phyloP scores from a whole-genome alignment of 2,888 invertebrate genomes.

The Amblyjoppa fuscipennis region DNA sequence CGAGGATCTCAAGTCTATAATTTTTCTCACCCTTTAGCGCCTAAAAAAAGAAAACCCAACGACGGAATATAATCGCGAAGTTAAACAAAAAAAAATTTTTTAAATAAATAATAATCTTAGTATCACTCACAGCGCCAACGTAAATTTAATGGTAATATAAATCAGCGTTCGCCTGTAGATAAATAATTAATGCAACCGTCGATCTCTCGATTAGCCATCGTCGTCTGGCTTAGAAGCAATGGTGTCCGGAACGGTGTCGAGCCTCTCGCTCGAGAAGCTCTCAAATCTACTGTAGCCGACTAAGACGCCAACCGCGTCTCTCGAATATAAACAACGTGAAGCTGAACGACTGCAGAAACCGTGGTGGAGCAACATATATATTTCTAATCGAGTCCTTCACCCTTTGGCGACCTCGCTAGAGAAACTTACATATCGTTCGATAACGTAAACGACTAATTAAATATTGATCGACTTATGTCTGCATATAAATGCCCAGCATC shows the following conservation, averaged over 20 bases:
- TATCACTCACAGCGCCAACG: too few species aligned
- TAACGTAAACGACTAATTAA: constrained; percentile 5
- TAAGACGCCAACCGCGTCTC: not conserved
- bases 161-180: not conserved
- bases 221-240: not conserved
- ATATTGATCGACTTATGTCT: not conserved
- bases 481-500: not conserved
- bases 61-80: not conserved
- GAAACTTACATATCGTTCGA: constrained; percentile 13
- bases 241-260: not conserved
- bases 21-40: not conserved
- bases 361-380: constrained; percentile 20
- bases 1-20: not conserved
- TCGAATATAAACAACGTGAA: constrained; percentile 18
- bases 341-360: constrained; percentile 31
- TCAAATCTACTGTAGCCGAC: not conserved
- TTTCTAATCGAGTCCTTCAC: constrained; percentile 17
- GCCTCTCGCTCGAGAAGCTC: not conserved
- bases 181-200: not conserved
- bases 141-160: not conserved
- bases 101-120: not conserved
- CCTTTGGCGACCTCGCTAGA: constrained; percentile 4
- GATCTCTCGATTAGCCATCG: not conserved
- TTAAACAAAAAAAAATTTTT: not conserved
- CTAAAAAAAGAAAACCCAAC: not conserved